Base-by-base conservation (phyloP, 2,888 invertebrate genomes). In the Dryococelus australis region DNA sequence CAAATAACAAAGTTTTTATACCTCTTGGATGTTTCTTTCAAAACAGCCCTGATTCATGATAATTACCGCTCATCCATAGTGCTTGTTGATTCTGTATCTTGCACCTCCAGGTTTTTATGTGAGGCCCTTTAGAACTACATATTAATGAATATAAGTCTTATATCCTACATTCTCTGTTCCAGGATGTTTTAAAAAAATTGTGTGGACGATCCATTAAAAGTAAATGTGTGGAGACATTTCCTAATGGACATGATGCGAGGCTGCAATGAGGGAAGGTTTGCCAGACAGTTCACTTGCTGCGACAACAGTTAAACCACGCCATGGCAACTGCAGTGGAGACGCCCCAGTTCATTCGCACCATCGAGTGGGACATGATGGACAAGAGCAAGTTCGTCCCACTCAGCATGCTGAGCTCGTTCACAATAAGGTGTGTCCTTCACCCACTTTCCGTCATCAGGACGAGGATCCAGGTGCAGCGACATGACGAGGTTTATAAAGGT, bases 281-380 rank as follows among this genome's bases (percentile, higher is more conserved):
- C 65, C 24, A 24, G 65, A 65, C 10, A 65, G 65, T 16, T 16
- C 5, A 65, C 20, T 65, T 24, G 65, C 65, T 65, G 65, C 16
- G 65, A 65, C 65, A 5, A 5, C 65, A 24, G 65, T 5, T 12
- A 24, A 6, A 10, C 43, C 47, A 24, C 85, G 53, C 53, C 35
- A 87, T 87, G 87, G 85, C 87, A n/a, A 87, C 87, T 12, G 87
- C 87, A 80, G 87, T 88, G 85, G 88, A 89, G 81, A 53, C 88
- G 1, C 87, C 87, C n/a, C 87, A 94, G 90, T 94, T 95, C 87
- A 96, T 97, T 89, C 96, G 95, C 43, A 98, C 96, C 10, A 98
- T 99, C 89, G 99, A 99, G 93, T 98, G 99, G 97, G 95, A 98
- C 90, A 99, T 99, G 99, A 97, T 99, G 98, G 97, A 99, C 92